Evolutionary conservation across 2,797 vertebrate species (phyloP).

Genomic region (Hafferia zeledoni): DNA sequence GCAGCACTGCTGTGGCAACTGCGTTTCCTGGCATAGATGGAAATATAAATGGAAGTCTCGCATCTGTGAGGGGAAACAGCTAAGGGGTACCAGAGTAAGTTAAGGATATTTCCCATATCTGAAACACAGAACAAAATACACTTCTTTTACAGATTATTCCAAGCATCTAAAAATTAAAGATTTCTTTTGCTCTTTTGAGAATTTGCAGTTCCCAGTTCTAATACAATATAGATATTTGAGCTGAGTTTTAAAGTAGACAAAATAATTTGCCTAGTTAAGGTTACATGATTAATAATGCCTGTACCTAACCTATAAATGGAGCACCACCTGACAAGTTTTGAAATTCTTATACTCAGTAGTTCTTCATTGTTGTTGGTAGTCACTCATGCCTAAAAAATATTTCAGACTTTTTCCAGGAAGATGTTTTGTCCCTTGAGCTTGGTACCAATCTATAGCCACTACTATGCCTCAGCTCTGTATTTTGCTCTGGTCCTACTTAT

Average conservation of each 20-base stretch:
- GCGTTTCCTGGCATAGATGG: not conserved
- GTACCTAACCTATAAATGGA: not conserved
- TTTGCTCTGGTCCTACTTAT: not conserved
- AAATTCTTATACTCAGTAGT: not conserved
- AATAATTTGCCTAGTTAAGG: not conserved
- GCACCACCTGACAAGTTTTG: not conserved
- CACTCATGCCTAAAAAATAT: not conserved
- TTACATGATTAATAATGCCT: not conserved
- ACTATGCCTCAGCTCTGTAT: not conserved
- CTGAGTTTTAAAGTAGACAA: not conserved
- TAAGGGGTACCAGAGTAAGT: not conserved
- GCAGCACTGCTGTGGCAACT: not conserved
- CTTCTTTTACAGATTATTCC: not conserved
- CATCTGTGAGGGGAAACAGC: not conserved
- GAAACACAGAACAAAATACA: not conserved
- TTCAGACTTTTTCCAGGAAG: not conserved
- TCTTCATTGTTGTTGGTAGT: not conserved
- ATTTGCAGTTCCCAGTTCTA: not conserved
- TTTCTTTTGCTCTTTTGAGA: not conserved
- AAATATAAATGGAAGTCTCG: not conserved
- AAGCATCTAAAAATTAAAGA: not conserved
- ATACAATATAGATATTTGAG: not conserved
- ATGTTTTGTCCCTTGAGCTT: not conserved
- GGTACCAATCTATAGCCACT: not conserved
- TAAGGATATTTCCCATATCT: not conserved